Base-by-base conservation (phyloP, 2,113 vertebrate genomes). In the Bufo gargarizans region DNA sequence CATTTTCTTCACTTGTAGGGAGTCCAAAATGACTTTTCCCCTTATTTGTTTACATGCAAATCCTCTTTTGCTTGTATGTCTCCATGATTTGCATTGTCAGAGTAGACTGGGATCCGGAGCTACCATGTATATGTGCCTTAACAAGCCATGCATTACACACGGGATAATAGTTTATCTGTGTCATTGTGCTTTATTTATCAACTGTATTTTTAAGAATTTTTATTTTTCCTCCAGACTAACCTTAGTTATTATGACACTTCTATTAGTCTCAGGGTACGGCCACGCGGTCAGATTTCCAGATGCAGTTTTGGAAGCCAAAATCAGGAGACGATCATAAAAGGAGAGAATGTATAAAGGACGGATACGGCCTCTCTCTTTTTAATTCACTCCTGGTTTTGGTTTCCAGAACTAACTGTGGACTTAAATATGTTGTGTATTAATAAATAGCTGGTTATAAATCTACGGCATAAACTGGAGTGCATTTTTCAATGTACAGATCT, bases 21-120 rank as follows among this genome's bases (percentile, higher is more conserved):
- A 84, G 81, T 84, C 87, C 87, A 88, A 82, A 88, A 76, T 88
- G 87, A 88, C 80, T 82, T 88, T 88, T 88, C 65, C 71, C 67
- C 87, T 88, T 77, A 88, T 88, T 88, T 88, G 87, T 88, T 88
- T 88, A 84, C 80, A 88, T 88, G 87, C 87, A 88, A 88, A 88
- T 88, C 43, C 43, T 88, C 81, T 84, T 63, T 88, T 69, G 87
- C 80, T 88, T 77, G 72, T 84, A 67, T 88, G 80, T 83, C 81
- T 88, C 49, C 49, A 82, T 88, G 87, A 88, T 88, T 88, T 88
- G 87, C 87, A 88, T 88, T 84, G 87, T 67, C 87, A 88, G 58
- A 84, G 80, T 76, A 77, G 71, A 58, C 87, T 77, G 59, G 77
- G 81, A 88, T 88, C 59, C 80, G 47, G 20, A 22, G 58, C 81